Base-by-base conservation (phyloP, 1,140 invertebrate species). In the Trachymyrmex cornetzi region DNA sequence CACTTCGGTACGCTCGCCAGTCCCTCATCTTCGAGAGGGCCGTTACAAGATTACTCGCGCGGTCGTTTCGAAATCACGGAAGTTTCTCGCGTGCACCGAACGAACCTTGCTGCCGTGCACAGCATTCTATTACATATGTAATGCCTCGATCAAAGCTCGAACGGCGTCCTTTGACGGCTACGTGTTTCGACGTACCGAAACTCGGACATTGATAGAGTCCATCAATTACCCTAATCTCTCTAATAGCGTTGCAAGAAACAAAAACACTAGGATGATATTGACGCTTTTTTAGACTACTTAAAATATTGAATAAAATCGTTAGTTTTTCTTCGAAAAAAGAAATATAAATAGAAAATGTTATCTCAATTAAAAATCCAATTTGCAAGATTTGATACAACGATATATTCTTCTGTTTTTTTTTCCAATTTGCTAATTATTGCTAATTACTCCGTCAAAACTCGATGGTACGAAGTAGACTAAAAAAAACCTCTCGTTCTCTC, bases 41-140 rank as follows among this genome's bases (percentile, higher is more conserved):
- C 57, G 80, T 84, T 75, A 82, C 80, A 34, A 74, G 38, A 82
- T 82, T 61, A 84, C 24, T 84, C 69, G 38, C 55, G 24, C 22
- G 79, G 50, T 50, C 38, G 53, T 61, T 72, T 82, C 34, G 38
- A 82, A 72, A 82, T 82, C 67, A 67, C 80, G 55, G 55, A 82
- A 57, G 53, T 82, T 59, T 59, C 66, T 82, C 79, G 34, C 53
- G 27, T 72, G 53, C 22, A 27, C 19, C 48, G 63, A 55, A 75
- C 27, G 24, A 6, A 50, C 11, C 24, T 53, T 16, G 30, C 22
- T 44, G 19, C 27, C n/a, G 53, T 30, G 66, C 80, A 19, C 14
- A 44, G 14, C 55, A 38, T 74, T 82, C 67, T 72, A 48, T 74
- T 61, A 82, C 38, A 27, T 80, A 30, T 71, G 48, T 61, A 59